Evolutionary conservation across 2,797 vertebrate species (phyloP).

Genomic region (Sebastes oblongus): DNA sequence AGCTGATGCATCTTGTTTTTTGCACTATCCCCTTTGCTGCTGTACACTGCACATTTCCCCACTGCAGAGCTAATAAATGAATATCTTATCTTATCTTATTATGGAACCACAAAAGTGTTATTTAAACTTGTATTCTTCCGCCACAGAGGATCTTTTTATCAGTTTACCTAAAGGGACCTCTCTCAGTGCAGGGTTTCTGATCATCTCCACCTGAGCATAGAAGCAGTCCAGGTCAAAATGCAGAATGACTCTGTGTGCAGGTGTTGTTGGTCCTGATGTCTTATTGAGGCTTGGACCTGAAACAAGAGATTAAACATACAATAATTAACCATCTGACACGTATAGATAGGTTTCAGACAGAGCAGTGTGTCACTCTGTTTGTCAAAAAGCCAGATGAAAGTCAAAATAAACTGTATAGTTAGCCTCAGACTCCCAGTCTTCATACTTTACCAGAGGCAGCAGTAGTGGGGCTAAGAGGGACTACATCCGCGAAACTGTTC

Average conservation of each 20-base stretch:
- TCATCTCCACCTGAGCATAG: constrained; percentile 96
- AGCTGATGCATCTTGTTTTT: too few species aligned
- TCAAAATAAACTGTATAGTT: not conserved
- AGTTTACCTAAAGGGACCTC: constrained; percentile 87
- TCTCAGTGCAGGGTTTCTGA: constrained; percentile 87
- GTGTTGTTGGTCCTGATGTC: not conserved
- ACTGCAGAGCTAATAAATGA: too few species aligned
- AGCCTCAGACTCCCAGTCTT: not conserved
- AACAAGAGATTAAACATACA: constrained; percentile 2
- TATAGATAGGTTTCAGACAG: not conserved
- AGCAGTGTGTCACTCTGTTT: not conserved
- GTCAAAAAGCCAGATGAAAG: not conserved
- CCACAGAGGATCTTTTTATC: accelerated
- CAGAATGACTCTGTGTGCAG: constrained; percentile 79
- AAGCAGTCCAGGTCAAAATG: constrained; percentile 95
- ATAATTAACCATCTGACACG: not conserved
- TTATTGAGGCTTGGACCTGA: constrained; percentile 28
- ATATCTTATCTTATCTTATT: too few species aligned
- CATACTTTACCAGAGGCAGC: constrained; percentile 48
- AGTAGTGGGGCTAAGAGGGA: not conserved
- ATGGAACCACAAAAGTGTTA: not conserved
- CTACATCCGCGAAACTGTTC: constrained; percentile 40
- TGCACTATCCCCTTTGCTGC: too few species aligned
- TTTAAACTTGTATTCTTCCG: not conserved
- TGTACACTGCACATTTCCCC: too few species aligned